Percentiles rank a stretch among this genome's conserved stretches.
These are phyloP conservation scores for Furcifer pardalis DNA, from an alignment of 2,797 vertebrate genomes.

Conservation along the genomic window DNA sequence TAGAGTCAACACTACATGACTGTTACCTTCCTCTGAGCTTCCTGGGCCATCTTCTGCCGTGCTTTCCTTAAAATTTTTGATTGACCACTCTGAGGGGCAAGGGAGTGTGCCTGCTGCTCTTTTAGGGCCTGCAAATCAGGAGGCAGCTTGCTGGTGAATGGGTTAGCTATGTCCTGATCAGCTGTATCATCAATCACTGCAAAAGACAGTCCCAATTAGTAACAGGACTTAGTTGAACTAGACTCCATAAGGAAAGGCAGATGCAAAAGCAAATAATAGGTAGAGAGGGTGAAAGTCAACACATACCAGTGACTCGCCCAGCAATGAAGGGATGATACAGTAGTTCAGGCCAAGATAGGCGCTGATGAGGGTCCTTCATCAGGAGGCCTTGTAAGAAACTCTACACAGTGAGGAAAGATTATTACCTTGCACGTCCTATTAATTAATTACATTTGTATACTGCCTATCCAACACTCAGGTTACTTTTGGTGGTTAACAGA, in stretches of 20 bases:
- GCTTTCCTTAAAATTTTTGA: slow-evolving; percentile 83
- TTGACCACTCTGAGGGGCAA: slow-evolving; percentile 74
- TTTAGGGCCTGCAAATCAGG: slow-evolving; percentile 86
- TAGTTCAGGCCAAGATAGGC: slow-evolving; percentile 92
- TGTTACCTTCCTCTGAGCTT: slow-evolving; percentile 71
- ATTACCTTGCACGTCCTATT: background rate
- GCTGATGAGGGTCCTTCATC: slow-evolving; percentile 89
- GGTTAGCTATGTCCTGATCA: slow-evolving; percentile 75
- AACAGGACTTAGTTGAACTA: background rate
- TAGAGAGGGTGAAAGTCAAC: background rate
- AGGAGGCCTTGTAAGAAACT: slow-evolving; percentile 93
- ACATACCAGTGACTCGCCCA: slow-evolving; percentile 87
- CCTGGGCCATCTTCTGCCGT: slow-evolving; percentile 64
- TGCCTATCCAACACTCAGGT: no score
- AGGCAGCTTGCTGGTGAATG: slow-evolving; percentile 85
- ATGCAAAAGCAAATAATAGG: background rate
- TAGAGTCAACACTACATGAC: background rate
- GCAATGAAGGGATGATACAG: slow-evolving; percentile 93
- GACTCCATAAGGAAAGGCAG: background rate
- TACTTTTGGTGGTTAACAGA: no score
- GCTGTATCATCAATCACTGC: slow-evolving; percentile 82
- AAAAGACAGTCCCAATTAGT: background rate
- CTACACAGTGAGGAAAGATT: slow-evolving; percentile 70
- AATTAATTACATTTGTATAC: no score
- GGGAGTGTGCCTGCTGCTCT: slow-evolving; percentile 80